Base-by-base conservation (phyloP, 92 coral and sea anemone genomes). In the Siderastrea siderea region DNA sequence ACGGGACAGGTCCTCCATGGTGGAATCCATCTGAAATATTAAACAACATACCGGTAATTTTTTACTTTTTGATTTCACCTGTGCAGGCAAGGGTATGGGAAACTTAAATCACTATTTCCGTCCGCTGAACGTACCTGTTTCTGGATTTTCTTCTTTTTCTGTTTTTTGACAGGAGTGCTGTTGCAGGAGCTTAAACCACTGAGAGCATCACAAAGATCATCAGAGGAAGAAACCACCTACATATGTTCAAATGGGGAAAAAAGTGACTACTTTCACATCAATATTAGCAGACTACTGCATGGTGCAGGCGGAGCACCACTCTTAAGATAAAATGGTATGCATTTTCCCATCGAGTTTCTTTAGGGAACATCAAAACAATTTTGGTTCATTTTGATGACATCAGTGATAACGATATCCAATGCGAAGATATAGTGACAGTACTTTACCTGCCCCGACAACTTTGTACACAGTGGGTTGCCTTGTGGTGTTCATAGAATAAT, bases 151-250 rank as follows among this genome's bases (percentile, higher is more conserved):
- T 79, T 79, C 8, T 65, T 79, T 74, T 74, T 52, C 19, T 71
- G 63, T 68, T 83, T 83, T 72, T 83, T 83, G 81, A 74, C 87
- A 53, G 87, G 87, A 26, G 87, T 83, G 81, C 55, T 83, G 53
- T 83, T 67, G 68, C 65, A 53, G 54, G 87, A 83, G 79, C 87
- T 83, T 62, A 69, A 48, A 69, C 80, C 79, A 48, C 80, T 69
- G 66, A 83, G 61, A 54, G 81, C 47, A 83, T 69, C 62, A 73
- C 68, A 43, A 52, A 75, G 63, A 43, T 75, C 80, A 49, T 49
- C 59, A 50, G 63, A 52, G 52, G 59, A 49, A 75, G 47, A 63
- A 63, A 63, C 44, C 68, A 63, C 68, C 68, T 63, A 19, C 38
- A 63, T 26, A 26, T 63, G 68, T 63, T 63, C 6, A 63, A 63